Percentiles rank a stretch among this genome's conserved stretches.
phyloP scores from a whole-genome alignment of 2,888 invertebrate species.

The Melanchra persicariae region DNA sequence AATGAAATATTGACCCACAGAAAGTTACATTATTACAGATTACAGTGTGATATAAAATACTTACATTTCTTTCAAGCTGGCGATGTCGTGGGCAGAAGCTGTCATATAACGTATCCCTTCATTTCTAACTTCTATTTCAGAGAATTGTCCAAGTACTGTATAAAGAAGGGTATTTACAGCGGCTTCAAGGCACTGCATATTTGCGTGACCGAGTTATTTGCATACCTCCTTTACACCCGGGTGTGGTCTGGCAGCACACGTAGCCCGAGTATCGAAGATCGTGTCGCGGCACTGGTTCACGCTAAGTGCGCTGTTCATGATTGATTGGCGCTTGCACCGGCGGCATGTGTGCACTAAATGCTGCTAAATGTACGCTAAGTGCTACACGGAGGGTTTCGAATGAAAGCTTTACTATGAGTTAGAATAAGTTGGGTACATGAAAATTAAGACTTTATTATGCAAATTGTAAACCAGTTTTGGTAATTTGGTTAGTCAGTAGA shows the following conservation, averaged over 20 bases:
- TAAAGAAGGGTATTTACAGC: no score
- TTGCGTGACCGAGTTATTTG: background rate
- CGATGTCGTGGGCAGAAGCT: background rate
- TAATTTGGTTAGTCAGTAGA: background rate
- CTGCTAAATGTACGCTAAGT: background rate
- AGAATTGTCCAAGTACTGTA: no score
- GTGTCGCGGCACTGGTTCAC: background rate
- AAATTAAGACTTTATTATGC: no score
- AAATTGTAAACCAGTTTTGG: no score
- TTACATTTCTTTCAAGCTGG: no score
- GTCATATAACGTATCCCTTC: no score
- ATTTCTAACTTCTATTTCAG: background rate
- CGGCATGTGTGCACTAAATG: background rate
- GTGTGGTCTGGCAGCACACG: background rate
- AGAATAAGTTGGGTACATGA: background rate
- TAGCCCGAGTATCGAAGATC: background rate
- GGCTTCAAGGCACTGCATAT: background rate
- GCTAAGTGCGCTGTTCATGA: slow-evolving; percentile 14
- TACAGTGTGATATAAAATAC: no score
- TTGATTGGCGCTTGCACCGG: slow-evolving; percentile 16
- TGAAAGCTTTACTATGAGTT: background rate
- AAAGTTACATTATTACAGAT: no score
- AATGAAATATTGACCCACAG: no score
- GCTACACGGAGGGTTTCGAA: background rate
- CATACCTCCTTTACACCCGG: background rate